Percentiles rank a stretch among this genome's conserved stretches.
Conservation (phyloP, 2,888 invertebrate species). For the Cacoxenus indagator region DNA sequence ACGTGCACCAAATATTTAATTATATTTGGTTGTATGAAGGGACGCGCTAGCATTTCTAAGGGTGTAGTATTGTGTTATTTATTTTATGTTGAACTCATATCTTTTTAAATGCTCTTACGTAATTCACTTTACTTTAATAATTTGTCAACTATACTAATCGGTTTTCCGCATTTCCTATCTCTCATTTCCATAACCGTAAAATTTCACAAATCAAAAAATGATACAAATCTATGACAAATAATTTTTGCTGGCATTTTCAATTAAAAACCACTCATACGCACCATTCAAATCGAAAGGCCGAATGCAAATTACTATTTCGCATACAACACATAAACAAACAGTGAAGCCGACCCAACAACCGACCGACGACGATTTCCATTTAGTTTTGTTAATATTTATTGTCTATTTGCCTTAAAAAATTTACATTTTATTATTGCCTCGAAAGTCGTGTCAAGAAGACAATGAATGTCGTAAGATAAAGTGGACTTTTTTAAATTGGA, state of each 20-base stretch:
- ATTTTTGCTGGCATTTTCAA: conserved; percentile 40
- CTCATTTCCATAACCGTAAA: conserved; percentile 29
- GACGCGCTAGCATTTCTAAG: too few species aligned
- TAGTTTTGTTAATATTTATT: not conserved
- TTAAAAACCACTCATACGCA: conserved; percentile 40
- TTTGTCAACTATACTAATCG: not conserved
- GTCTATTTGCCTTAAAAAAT: not conserved
- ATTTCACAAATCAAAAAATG: conserved; percentile 25
- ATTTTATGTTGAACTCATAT: too few species aligned
- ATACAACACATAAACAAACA: not conserved
- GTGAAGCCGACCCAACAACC: too few species aligned
- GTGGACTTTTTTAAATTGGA: conserved; percentile 10
- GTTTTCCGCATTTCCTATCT: conserved; percentile 42
- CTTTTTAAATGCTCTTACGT: too few species aligned
- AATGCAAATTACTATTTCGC: conserved; percentile 5
- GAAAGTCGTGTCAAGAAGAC: not conserved
- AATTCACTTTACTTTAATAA: too few species aligned
- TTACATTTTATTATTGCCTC: not conserved
- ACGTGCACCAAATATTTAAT: too few species aligned
- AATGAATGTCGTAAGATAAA: not conserved
- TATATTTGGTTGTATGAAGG: too few species aligned
- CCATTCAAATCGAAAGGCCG: not conserved
- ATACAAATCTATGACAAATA: conserved; percentile 40
- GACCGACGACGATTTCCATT: not conserved
- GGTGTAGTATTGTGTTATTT: too few species aligned